Evolutionary conservation across 2,797 vertebrate species (phyloP), one percentile per base, ranked within the genome.

Genomic region (Poeciliopsis paucimaculata): DNA sequence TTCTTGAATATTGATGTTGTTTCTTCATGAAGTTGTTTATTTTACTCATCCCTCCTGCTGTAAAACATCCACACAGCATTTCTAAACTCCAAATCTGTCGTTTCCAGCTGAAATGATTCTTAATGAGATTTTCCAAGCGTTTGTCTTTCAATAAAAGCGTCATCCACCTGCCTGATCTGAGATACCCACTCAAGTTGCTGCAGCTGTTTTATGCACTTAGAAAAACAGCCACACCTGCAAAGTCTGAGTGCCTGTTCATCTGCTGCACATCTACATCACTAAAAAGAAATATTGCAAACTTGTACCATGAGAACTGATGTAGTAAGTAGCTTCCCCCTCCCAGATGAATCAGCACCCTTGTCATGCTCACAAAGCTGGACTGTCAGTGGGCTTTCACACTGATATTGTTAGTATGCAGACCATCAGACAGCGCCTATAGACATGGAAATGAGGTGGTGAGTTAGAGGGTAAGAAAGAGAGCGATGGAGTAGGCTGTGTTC

Each of bases 351-450:
- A 93, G 85, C 83, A 93, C 91, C 94, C 95, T 95, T 96, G 96
- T 95, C 94, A 91, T 95, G 92, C 93, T 95, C 95, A 97, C 96
- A 96, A 96, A 96, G 96, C 95, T 96, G 94, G 95, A 95, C 95
- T 96, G 94, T 96, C 96, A 96, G 94, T 73, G 81, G 91, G 90
- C 94, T 94, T 95, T 95, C 94, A 95, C 92, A 91, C 90, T 80
- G 90, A 94, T 94, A 93, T 92, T 92, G 94, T 95, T 95, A 95
- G 94, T 95, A 95, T 95, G 92, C 94, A 95, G 93, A 90, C 91
- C 93, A 94, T 92, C 92, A 89, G 92, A 89, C 90, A 84, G 73
- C 91, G 91, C 91, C 94, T 93, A 93, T 95, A 94, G 92, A 95
- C 94, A 95, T 95, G 94, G 91, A 94, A 95, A 95, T 95, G 86